These are phyloP conservation scores for Tachina lurida DNA, from an alignment of 2,888 invertebrate species.

Conservation along the genomic window DNA sequence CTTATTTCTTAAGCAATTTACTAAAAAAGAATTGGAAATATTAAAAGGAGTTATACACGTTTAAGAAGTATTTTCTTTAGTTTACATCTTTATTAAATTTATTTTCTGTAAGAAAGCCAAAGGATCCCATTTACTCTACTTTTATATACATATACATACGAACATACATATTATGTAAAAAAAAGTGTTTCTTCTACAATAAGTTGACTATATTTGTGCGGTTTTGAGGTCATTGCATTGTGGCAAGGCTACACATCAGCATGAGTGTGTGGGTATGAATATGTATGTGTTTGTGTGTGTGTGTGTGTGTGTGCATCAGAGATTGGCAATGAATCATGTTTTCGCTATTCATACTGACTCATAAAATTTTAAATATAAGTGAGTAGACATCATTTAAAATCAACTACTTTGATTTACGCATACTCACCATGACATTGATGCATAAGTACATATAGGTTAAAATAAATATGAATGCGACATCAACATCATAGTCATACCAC, in stretches of 20 bases:
- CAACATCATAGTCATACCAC: too few relatives aligned
- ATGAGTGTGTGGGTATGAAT: constrained; percentile 11
- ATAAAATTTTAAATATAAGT: too few relatives aligned
- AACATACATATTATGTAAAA: neutral
- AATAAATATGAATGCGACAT: too few relatives aligned
- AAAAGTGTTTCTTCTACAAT: constrained; percentile 2
- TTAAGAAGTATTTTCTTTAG: constrained; percentile 13
- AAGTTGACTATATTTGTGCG: constrained; percentile 36
- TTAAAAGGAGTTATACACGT: neutral
- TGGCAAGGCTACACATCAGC: constrained; percentile 73
- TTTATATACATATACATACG: neutral
- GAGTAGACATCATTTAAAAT: too few relatives aligned
- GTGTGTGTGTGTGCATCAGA: constrained; percentile 8
- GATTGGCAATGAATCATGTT: too few relatives aligned
- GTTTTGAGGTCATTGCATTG: constrained; percentile 75
- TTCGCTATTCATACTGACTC: too few relatives aligned
- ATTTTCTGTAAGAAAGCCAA: constrained; percentile 19
- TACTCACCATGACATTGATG: too few relatives aligned
- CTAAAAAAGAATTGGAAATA: constrained; percentile 18
- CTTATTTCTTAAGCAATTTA: constrained; percentile 8
- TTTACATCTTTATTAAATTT: constrained; percentile 53
- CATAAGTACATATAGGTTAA: too few relatives aligned
- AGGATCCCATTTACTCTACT: neutral
- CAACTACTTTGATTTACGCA: too few relatives aligned
- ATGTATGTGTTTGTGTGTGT: constrained; percentile 21